Evolutionary conservation across 2,797 vertebrate genomes (phyloP), one percentile per base, ranked within the genome.

Genomic region (Acanthurus leucopareius): DNA sequence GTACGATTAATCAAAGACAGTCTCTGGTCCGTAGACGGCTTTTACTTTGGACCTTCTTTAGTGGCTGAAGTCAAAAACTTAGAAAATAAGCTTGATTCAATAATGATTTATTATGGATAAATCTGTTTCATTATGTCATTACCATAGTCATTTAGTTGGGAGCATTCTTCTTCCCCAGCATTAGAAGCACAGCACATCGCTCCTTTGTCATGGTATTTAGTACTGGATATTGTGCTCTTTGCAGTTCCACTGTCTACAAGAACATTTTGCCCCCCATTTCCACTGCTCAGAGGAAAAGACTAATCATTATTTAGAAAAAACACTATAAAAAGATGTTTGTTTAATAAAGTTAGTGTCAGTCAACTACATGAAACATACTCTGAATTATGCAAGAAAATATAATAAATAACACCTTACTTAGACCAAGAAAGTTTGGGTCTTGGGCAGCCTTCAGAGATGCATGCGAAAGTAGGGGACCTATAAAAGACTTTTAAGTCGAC

Each of bases 171-270:
- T 84, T 96, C 97, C 79, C 95, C 85, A n/a, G 51, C 38, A 45
- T 98, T 99, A 22, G 28, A 85, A 19, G 97, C 97, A 91, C 98
- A 99, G 81, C 98, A 97, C 91, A 75, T 94, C 75, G 68, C 45
- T 54, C 20, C 68, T 8, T 0, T 51, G 0, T 10, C 0, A 3
- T 0, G 0, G 57, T 59, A 77, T 0, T 0, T 0, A 15, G 0
- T 0, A 22, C 45, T 77, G 7, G 6, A 19, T 16, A 86, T 1
- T 20, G 0, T 51, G 72, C 44, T 77, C 11, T 10, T 9, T 7
- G 25, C 4, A 14, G 0, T 51, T 19, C 0, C 3, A 0, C 9
- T 15, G 0, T 19, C 22, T 64, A 0, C 13, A 32, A 2, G 0
- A 20, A 0, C 1, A 49, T 7, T 0, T 1, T 0, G 1, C 1